phyloP scores from a whole-genome alignment of 1,140 invertebrate species.

The Drosophila azteca region DNA sequence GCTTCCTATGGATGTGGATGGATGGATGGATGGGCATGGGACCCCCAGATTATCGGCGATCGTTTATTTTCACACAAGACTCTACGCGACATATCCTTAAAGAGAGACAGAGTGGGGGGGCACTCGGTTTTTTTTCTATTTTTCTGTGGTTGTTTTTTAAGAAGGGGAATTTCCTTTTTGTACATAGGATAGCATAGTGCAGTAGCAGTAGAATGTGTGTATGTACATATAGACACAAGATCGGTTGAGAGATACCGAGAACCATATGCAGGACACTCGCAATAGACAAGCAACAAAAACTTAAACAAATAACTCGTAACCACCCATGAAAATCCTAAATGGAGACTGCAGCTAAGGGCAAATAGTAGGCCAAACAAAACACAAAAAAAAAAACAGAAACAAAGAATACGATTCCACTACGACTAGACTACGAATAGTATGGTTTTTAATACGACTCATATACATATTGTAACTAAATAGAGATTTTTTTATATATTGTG shows the following conservation, averaged over 20 bases:
- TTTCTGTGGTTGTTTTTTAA: background rate
- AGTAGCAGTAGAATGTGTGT: too few relatives aligned
- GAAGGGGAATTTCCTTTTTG: conserved; percentile 21
- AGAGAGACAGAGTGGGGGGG: too few relatives aligned
- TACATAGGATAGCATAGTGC: conserved; percentile 27
- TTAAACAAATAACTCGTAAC: conserved; percentile 74
- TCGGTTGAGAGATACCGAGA: conserved; percentile 40
- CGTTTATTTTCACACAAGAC: background rate
- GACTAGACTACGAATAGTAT: conserved; percentile 54
- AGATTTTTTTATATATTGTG: conserved; percentile 75
- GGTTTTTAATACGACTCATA: conserved; percentile 73
- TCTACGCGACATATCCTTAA: conserved; percentile 56
- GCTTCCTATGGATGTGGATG: too few relatives aligned
- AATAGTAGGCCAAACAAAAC: conserved; percentile 9
- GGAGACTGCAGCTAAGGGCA: conserved; percentile 75
- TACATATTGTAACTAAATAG: conserved; percentile 65
- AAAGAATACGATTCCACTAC: conserved; percentile 26
- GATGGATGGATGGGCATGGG: too few relatives aligned
- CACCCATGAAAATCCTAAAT: conserved; percentile 77
- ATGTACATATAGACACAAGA: conserved; percentile 47
- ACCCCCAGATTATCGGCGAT: too few relatives aligned
- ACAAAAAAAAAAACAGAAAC: conserved; percentile 18
- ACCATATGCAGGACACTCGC: conserved; percentile 49
- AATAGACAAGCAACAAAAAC: conserved; percentile 75
- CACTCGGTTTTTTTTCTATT: too few relatives aligned